Base-by-base conservation (phyloP, 2,888 invertebrate species). In the Drosophila limbata region DNA sequence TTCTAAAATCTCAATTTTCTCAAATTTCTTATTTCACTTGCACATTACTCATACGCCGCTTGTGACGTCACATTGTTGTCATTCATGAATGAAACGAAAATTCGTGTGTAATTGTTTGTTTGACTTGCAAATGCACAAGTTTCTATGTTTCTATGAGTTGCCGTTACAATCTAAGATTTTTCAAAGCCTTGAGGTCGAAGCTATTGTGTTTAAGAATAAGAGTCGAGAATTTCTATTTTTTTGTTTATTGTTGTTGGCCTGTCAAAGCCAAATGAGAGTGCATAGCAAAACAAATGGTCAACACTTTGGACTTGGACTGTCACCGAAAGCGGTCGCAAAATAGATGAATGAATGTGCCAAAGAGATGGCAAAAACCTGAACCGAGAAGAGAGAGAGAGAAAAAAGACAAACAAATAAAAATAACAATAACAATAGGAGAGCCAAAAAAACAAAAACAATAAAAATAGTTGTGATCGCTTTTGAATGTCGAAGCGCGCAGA, bases 271-370 rank as follows among this genome's bases (percentile, higher is more conserved):
- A 42, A 42, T 42, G 17, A 19, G 42, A 42, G 19, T 19, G 42
- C 42, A 42, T 55, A 21, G 35, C 28, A 45, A 44, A 72, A 63
- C 68, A 70, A 67, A 55, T 63, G 62, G 61, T 59, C 72, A 77
- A 73, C 62, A 60, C 45, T 59, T 64, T 55, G 37, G 37, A 28
- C 65, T 64, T 55, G 37, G 37, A 28, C 65, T 75, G 77, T 74
- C 78, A 71, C 39, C 42, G 69, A 69, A 51, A 57, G 45, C 51
- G 61, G 42, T 63, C 48, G 47, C 75, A 57, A 72, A 79, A 75
- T 79, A 79, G 64, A 79, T 78, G 77, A 78, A 78, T 78, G 79
- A 78, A 79, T 79, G 78, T 13, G 64, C 62, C 62, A 76, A 60
- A 73, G 77, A 76, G 65, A 77, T 59, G 70, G 57, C 37, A 57